Conservation (phyloP, 2,888 invertebrate species). For the Dicyrtomina minuta region DNA sequence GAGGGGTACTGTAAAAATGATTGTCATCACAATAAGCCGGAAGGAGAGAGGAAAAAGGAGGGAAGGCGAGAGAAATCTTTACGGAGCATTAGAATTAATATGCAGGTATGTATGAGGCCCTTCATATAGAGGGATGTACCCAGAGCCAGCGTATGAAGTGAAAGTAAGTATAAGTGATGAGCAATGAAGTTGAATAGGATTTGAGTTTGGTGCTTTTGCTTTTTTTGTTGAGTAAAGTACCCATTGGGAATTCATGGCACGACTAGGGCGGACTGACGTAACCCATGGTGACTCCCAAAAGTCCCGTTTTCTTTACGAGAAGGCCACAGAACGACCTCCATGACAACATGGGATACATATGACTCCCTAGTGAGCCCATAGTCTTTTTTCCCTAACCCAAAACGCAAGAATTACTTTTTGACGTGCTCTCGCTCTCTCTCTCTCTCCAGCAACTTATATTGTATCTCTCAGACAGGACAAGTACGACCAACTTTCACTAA, state of each 20-base stretch:
- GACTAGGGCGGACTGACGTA: conserved; percentile 18
- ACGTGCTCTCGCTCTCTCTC: neutral
- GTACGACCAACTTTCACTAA: neutral
- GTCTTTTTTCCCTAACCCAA: conserved; percentile 10
- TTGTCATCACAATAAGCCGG: neutral
- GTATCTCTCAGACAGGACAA: too few species aligned
- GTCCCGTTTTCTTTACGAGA: conserved; percentile 22
- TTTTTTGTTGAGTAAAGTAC: conserved; percentile 9
- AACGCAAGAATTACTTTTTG: conserved; percentile 15
- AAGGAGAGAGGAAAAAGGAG: neutral
- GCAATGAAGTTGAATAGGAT: conserved; percentile 8
- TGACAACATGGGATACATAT: conserved; percentile 33
- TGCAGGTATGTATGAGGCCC: neutral
- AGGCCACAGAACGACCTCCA: conserved; percentile 33
- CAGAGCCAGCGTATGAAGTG: too few species aligned
- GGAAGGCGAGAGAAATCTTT: too few species aligned
- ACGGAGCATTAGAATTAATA: conserved; percentile 4
- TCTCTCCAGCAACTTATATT: neutral
- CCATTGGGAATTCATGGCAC: conserved; percentile 29
- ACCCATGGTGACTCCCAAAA: conserved; percentile 24
- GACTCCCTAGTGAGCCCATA: conserved; percentile 15
- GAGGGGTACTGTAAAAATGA: too few species aligned
- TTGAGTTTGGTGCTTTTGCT: neutral
- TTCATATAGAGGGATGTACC: conserved; percentile 8
- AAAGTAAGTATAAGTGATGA: neutral